Conservation (phyloP, 2,888 invertebrate genomes). For the Stegophylla sp. region DNA sequence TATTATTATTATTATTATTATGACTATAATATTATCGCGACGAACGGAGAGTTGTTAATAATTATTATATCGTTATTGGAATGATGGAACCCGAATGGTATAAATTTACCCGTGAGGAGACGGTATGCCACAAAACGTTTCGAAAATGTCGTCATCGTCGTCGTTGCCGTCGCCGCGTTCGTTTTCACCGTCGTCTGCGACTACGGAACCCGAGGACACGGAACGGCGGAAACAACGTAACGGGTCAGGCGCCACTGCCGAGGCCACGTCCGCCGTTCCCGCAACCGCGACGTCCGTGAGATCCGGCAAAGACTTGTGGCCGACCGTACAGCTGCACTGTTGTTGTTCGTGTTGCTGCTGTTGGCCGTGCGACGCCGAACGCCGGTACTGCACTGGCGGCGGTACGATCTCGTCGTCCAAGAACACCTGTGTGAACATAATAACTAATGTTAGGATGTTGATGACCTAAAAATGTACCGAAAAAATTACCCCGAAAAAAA, state of each 20-base stretch:
- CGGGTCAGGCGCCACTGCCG: background rate
- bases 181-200: background rate
- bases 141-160: conserved; percentile 45
- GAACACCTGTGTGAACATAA: conserved; percentile 13
- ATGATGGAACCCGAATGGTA: no score
- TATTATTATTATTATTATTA: no score
- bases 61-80: no score
- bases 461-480: no score
- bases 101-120: conserved; percentile 38
- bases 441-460: no score
- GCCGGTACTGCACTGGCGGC: conserved; percentile 45
- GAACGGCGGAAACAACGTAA: conserved; percentile 16
- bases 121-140: conserved; percentile 12
- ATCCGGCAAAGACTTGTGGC: conserved; percentile 84
- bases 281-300: conserved; percentile 65
- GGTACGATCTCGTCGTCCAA: conserved; percentile 51
- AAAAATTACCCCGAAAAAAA: no score
- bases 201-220: conserved; percentile 34
- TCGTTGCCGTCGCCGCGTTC: conserved; percentile 1
- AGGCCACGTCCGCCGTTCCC: background rate
- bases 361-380: conserved; percentile 39
- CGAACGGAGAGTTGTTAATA: no score
- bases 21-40: no score
- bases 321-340: conserved; percentile 61
- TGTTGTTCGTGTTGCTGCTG: conserved; percentile 12